These are phyloP conservation scores for Lindbergichthys nudifrons DNA, from an alignment of 2,797 vertebrate species.

Conservation along the genomic window DNA sequence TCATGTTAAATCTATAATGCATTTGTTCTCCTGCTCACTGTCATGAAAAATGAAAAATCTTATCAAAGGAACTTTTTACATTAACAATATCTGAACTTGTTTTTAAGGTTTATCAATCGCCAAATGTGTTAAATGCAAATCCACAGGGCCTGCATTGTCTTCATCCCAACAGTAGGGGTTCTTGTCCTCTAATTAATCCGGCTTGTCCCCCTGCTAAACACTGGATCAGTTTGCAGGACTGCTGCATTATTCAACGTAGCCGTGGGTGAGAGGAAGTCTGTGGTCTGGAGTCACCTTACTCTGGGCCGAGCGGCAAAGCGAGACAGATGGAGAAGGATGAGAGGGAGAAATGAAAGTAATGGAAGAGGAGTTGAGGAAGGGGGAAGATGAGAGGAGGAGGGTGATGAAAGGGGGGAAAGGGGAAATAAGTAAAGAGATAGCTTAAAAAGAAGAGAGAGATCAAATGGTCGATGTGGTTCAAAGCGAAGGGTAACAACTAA, in stretches of 20 bases:
- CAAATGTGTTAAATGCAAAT: slow-evolving; percentile 29
- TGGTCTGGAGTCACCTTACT: slow-evolving; percentile 76
- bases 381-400: slow-evolving; percentile 11
- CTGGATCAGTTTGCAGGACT: slow-evolving; percentile 79
- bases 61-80: slow-evolving; percentile 16
- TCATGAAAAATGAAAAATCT: slow-evolving; percentile 40
- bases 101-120: slow-evolving; percentile 42
- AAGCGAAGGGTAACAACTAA: slow-evolving; percentile 36
- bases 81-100: slow-evolving; percentile 29
- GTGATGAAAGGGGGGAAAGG: slow-evolving; percentile 36
- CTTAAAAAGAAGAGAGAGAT: slow-evolving; percentile 63
- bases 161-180: slow-evolving; percentile 56
- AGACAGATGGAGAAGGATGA: slow-evolving; percentile 46
- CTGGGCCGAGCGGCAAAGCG: slow-evolving; percentile 26
- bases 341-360: slow-evolving; percentile 57
- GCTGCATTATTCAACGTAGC: slow-evolving; percentile 83
- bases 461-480: slow-evolving; percentile 60
- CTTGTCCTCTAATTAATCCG: slow-evolving; percentile 83
- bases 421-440: slow-evolving; percentile 44
- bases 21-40: slow-evolving; percentile 28
- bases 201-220: slow-evolving; percentile 79
- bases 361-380: slow-evolving; percentile 36
- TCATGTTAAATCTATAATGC: slow-evolving; percentile 37
- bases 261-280: slow-evolving; percentile 76
- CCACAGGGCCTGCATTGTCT: slow-evolving; percentile 34